Base-by-base conservation (phyloP, 2,888 invertebrate species). In the Drosophila kanekoi region DNA sequence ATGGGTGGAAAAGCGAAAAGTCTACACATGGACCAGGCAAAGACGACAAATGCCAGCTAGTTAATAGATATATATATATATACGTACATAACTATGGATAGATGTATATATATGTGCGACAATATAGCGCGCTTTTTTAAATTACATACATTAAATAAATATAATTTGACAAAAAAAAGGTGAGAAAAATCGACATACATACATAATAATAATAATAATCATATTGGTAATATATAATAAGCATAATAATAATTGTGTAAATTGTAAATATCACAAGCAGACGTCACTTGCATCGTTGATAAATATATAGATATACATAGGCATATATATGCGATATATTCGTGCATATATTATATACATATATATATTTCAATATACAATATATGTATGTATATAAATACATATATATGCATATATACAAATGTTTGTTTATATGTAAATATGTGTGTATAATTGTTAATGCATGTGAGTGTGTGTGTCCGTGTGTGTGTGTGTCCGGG, bases 201-300 rank as follows among this genome's bases (percentile, higher is more conserved):
- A 53, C 59, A 67, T 66, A 58, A 54, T 60, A 63, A 63, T 60
- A 63, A 63, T 59, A 58, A 69, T 66, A 67, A 70, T 69, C 59
- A 77, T 60, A 56, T 57, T 69, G 41, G 56, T 70, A 67, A 52
- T 40, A 20, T 14, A 38, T 52, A 64, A 68, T 78, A 54, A 70
- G 59, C 54, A 66, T 77, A 58, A 70, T 81, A 69, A 83, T 81
- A 85, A 79, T 79, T 66, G 79, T 85, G 79, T 84, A 86, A 85
- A 86, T 85, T 85, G 85, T 85, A 85, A 85, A 85, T 85, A 85
- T 85, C 85, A 86, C 87, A 86, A 86, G 87, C 82, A 85, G 82
- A 85, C 85, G 70, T 87, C 87, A 86, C 85, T 86, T 86, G 87
- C 87, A 84, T 82, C 83, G 81, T 82, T 84, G 79, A 85, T 84